These are phyloP conservation scores for Brevipalpus yothersi DNA, from an alignment of 1,140 invertebrate species.

Conservation along the genomic window DNA sequence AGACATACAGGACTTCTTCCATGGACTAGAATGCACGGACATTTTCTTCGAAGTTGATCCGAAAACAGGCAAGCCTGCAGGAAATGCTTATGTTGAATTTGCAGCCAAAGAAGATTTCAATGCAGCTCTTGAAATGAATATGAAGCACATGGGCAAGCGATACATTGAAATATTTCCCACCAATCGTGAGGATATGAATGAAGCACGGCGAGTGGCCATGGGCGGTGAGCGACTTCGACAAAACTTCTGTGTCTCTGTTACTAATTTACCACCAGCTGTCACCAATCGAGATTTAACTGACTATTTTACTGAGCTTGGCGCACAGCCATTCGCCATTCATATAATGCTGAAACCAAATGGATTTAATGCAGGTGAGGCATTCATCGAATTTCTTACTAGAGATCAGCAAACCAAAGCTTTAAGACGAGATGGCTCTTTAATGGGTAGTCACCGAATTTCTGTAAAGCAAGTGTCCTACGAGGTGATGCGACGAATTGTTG, in stretches of 20 bases:
- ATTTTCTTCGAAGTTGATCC: constrained; percentile 37
- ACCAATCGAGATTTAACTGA: constrained; percentile 47
- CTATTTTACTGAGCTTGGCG: constrained; percentile 46
- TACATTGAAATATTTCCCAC: constrained; percentile 15
- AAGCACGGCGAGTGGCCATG: neutral
- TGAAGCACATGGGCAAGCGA: constrained; percentile 15
- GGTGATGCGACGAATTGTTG: constrained; percentile 21
- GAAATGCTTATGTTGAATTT: constrained; percentile 44
- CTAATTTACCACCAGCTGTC: constrained; percentile 42
- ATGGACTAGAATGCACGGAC: constrained; percentile 34
- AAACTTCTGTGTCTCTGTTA: constrained; percentile 36
- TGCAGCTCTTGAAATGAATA: constrained; percentile 15
- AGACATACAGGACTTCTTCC: constrained; percentile 47
- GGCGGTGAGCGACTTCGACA: neutral
- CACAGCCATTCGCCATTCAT: constrained; percentile 47
- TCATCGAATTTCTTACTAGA: constrained; percentile 46
- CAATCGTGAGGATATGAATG: constrained; percentile 10
- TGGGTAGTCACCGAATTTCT: constrained; percentile 30
- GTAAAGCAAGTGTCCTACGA: constrained; percentile 36
- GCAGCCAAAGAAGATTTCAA: constrained; percentile 32
- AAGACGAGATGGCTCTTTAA: constrained; percentile 36
- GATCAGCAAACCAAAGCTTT: constrained; percentile 41
- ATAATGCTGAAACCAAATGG: constrained; percentile 39
- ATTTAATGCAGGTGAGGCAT: constrained; percentile 49
- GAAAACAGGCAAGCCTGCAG: constrained; percentile 23